phyloP scores from a whole-genome alignment of 1,140 invertebrate genomes.

The Drosophila ercepeae region DNA sequence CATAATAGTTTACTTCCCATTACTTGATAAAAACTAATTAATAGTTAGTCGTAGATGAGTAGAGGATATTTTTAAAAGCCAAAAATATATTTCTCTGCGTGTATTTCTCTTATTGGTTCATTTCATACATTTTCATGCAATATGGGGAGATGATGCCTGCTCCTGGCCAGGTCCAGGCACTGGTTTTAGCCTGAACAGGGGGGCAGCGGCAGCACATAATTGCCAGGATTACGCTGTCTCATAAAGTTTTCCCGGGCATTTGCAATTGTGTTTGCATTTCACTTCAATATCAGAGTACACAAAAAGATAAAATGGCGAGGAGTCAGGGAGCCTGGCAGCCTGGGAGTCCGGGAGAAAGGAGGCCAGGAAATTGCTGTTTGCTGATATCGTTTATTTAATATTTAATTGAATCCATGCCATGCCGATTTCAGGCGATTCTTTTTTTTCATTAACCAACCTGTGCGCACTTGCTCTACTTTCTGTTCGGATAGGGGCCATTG shows the following conservation, averaged over 20 bases:
- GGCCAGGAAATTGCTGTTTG: conserved; percentile 65
- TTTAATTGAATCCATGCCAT: conserved; percentile 69
- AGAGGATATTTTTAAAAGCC: too few species aligned
- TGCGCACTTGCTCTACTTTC: not conserved
- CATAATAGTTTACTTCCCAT: too few species aligned
- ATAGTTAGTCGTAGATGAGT: too few species aligned
- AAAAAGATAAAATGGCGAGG: not conserved
- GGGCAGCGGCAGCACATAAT: conserved; percentile 51
- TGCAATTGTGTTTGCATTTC: conserved; percentile 70
- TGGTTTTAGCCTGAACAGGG: not conserved
- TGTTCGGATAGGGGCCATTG: not conserved
- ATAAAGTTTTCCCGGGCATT: conserved; percentile 58
- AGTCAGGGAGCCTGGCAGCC: not conserved
- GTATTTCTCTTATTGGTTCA: conserved; percentile 63
- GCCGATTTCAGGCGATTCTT: conserved; percentile 52
- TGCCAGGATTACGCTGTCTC: conserved; percentile 69
- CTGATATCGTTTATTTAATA: conserved; percentile 77
- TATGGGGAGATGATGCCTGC: conserved; percentile 76
- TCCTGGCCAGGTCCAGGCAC: conserved; percentile 14
- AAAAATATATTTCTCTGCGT: conserved; percentile 9
- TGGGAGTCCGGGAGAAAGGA: not conserved
- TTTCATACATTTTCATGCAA: conserved; percentile 65
- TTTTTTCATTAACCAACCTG: conserved; percentile 44
- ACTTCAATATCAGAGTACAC: conserved; percentile 26
- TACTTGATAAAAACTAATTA: too few species aligned